A percentile compares a stretch with the other conserved stretches of the same genome.
Evolutionary conservation across 1,140 invertebrate species (phyloP).

Genomic region (Zaprionus taronus): DNA sequence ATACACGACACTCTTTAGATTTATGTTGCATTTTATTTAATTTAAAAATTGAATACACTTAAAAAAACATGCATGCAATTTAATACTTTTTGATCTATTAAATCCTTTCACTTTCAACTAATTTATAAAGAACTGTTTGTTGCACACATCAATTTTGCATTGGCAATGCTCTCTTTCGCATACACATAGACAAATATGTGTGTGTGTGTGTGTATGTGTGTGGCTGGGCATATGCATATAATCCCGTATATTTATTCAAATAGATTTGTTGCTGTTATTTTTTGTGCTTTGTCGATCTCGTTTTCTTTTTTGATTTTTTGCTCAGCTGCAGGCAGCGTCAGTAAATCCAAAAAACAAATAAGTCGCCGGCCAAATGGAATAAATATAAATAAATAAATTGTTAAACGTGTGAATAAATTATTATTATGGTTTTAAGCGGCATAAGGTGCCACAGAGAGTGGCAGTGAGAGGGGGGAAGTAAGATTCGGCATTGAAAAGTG

Average conservation of each 20-base stretch:
- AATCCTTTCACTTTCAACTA: constrained; percentile 5
- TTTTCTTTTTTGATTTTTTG: constrained; percentile 28
- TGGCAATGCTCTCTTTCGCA: neutral
- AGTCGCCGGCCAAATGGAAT: constrained; percentile 34
- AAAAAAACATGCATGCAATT: neutral
- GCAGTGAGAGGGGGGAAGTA: neutral
- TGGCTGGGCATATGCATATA: neutral
- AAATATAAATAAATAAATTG: constrained; percentile 38
- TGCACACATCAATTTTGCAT: neutral
- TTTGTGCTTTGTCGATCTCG: constrained; percentile 15
- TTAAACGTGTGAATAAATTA: constrained; percentile 39
- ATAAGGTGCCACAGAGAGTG: no score
- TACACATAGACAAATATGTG: constrained; percentile 13
- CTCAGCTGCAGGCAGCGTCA: constrained; percentile 60
- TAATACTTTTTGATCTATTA: neutral
- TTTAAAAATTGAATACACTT: no score
- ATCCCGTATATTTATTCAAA: constrained; percentile 16
- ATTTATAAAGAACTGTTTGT: neutral
- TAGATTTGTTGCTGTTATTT: constrained; percentile 24
- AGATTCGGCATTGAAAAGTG: constrained; percentile 61
- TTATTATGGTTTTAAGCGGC: constrained; percentile 1
- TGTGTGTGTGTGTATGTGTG: neutral
- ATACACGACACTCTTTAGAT: neutral
- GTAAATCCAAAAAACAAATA: constrained; percentile 77
- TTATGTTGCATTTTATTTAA: no score